Evolutionary conservation across 2,888 invertebrate genomes (phyloP).

Genomic region (Tinea semifulvella): DNA sequence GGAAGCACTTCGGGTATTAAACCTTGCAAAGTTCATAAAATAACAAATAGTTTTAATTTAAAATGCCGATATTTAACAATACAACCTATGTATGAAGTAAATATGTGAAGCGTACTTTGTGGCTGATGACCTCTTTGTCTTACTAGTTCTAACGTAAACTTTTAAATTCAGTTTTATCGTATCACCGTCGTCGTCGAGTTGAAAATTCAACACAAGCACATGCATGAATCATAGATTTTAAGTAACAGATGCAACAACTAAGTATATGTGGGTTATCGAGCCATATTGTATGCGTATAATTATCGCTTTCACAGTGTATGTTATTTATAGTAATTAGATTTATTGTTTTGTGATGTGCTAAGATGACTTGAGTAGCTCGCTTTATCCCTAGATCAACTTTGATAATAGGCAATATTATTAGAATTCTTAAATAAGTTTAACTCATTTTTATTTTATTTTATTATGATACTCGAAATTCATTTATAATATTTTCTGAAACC

Average conservation of each 20-base stretch:
- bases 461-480: background rate
- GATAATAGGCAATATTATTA: slow-evolving; percentile 8
- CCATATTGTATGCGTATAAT: no score
- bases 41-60: background rate
- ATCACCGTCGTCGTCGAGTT: no score
- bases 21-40: background rate
- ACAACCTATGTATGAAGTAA: background rate
- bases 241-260: no score
- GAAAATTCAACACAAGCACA: no score
- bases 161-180: no score
- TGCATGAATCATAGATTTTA: no score
- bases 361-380: background rate
- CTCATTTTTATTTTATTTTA: background rate
- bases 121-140: background rate
- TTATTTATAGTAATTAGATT: no score
- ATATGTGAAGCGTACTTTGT: background rate
- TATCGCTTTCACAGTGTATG: no score
- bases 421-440: no score
- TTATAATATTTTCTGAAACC: no score
- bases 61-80: background rate
- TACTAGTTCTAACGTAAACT: background rate
- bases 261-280: no score
- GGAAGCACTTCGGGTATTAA: slow-evolving; percentile 48
- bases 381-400: slow-evolving; percentile 4
- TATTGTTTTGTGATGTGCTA: no score